These are phyloP conservation scores for Eolophus roseicapilla DNA, from an alignment of 2,113 vertebrate genomes.

Conservation along the genomic window DNA sequence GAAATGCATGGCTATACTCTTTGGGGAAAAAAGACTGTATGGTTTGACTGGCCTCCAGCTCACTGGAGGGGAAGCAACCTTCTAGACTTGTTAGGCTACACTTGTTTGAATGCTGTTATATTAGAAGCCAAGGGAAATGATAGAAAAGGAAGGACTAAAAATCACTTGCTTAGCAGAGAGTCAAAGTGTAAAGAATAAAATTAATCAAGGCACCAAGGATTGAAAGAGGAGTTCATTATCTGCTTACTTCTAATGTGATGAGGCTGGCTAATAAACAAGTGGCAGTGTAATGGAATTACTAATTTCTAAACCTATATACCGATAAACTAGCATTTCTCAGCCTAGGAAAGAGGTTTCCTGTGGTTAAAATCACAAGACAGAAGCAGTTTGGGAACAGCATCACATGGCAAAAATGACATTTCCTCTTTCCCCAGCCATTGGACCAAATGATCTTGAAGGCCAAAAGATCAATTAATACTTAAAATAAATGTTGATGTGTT, in stretches of 20 bases:
- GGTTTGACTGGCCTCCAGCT: background rate
- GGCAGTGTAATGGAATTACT: background rate
- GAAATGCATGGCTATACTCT: fast-evolving
- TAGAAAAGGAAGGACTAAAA: background rate
- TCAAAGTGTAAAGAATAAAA: background rate
- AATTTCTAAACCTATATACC: background rate
- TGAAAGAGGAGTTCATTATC: background rate
- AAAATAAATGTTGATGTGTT: background rate
- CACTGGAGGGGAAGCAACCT: background rate
- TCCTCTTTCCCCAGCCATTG: background rate
- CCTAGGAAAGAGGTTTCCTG: background rate
- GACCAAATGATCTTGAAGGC: background rate
- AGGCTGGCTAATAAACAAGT: background rate
- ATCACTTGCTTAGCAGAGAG: background rate
- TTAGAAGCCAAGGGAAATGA: background rate
- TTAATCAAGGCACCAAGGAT: background rate
- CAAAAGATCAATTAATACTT: background rate
- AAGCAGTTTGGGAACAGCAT: background rate
- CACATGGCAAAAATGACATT: background rate
- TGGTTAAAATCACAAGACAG: background rate
- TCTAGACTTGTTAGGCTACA: background rate
- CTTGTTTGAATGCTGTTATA: background rate
- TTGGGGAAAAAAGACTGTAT: background rate
- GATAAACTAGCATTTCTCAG: background rate
- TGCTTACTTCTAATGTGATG: fast-evolving